phyloP scores from a whole-genome alignment of 2,797 vertebrate genomes.

The Gymnothorax reevesii region DNA sequence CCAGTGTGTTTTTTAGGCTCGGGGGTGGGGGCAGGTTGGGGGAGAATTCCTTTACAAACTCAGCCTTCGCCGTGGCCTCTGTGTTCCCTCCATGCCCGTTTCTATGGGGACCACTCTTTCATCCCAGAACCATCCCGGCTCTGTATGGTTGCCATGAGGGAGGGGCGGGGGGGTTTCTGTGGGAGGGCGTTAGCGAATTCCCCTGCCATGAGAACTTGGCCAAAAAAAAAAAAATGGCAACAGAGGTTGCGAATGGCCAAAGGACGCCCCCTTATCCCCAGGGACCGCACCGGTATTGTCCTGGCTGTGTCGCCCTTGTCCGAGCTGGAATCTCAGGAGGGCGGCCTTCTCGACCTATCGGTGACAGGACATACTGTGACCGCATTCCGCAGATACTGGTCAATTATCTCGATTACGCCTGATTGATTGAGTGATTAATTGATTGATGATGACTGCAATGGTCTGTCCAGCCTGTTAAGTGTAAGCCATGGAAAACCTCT shows the following conservation, averaged over 20 bases:
- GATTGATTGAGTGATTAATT: conserved; percentile 19
- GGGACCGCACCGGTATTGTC: neutral
- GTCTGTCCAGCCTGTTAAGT: neutral
- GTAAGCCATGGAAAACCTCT: neutral
- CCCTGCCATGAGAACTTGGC: neutral
- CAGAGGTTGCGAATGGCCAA: neutral
- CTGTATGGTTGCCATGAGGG: conserved; percentile 61
- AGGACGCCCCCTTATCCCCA: neutral
- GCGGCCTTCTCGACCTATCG: neutral
- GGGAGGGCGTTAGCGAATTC: neutral
- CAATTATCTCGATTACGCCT: neutral
- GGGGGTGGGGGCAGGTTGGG: neutral
- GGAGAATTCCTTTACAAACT: conserved; percentile 27
- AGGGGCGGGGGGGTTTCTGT: neutral
- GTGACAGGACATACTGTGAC: neutral
- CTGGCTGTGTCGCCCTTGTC: neutral
- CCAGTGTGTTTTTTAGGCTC: neutral
- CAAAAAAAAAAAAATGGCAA: neutral
- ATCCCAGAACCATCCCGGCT: conserved; percentile 64
- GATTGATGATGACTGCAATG: conserved; percentile 1
- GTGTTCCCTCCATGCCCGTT: conserved; percentile 35
- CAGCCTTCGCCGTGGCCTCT: conserved; percentile 28
- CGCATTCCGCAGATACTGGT: neutral
- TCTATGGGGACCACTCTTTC: conserved; percentile 58
- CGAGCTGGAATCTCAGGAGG: neutral